Evolutionary conservation across 2,797 vertebrate genomes (phyloP), one percentile per base, ranked within the genome.

Genomic region (Poeciliopsis presidionis): DNA sequence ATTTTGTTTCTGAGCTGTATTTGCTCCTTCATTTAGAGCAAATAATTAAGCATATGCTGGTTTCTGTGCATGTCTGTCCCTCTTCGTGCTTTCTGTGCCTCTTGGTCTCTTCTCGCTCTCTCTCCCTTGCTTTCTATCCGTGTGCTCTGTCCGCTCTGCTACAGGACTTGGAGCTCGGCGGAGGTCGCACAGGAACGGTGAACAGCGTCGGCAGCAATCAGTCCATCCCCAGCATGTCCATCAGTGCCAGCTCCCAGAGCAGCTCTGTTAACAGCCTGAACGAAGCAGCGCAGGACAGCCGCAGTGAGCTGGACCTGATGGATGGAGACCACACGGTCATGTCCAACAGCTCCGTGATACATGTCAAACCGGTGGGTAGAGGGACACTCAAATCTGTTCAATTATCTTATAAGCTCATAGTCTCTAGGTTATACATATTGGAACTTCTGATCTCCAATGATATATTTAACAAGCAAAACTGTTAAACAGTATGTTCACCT

Each of bases 171-270:
- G 98, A 99, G 83, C 96, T 97, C 0, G 96, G 97, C 36, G 96
- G 95, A 63, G 97, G 98, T 73, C 95, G 97, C 84, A 98, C 97
- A 2, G 98, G 98, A 90, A 99, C 98, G 0, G 98, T 99, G 86
- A 99, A 99, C 89, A 99, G 98, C 25, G 97, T 99, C 5, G 98
- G 98, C 90, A 99, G 98, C 84, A 99, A 97, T 93, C 98, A 99
- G 93, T 99, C 98, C 92, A 99, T 99, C 91, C 98, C 98, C 90
- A 99, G 98, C 93, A 99, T 99, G 98, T 99, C 98, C 87, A 99
- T 99, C 95, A 99, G 98, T 83, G 98, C 98, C 96, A 99, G 98
- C 94, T 99, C 98, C 92, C 98, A 99, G 96, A 99, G 98, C 95
- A 99, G 98, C 95, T 99, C 98, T 63, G 98, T 99, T 91, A 99